Conservation (phyloP, 2,888 invertebrate genomes). For the Drosophila prolongata region DNA sequence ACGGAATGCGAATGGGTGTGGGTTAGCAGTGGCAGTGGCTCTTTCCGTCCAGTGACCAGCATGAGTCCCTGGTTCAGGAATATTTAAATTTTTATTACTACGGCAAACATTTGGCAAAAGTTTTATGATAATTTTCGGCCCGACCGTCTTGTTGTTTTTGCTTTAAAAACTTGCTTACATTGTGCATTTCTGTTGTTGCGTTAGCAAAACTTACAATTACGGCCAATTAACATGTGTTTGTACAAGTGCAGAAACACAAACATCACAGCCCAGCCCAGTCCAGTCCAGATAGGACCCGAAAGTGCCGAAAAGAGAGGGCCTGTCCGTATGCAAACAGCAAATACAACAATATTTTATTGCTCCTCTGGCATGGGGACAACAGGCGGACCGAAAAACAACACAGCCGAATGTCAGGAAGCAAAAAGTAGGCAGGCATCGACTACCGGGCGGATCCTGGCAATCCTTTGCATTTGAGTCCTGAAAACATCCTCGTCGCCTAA, state of each 20-base stretch:
- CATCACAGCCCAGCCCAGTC: constrained; percentile 41
- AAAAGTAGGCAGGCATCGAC: constrained; percentile 48
- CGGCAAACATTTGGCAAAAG: constrained; percentile 68
- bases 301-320: constrained; percentile 2
- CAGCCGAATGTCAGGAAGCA: constrained; percentile 15
- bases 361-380: constrained; percentile 54
- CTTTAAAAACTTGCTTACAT: constrained; percentile 55
- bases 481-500: constrained; percentile 60
- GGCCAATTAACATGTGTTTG: constrained; percentile 81
- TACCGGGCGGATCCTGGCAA: constrained; percentile 50
- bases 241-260: constrained; percentile 76
- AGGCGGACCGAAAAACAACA: constrained; percentile 12
- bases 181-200: constrained; percentile 59
- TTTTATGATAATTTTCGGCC: constrained; percentile 62
- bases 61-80: constrained; percentile 4
- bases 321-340: constrained; percentile 56
- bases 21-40: not conserved
- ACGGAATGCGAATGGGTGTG: constrained; percentile 3
- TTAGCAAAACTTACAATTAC: constrained; percentile 73
- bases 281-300: constrained; percentile 5
- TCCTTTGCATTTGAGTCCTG: constrained; percentile 67
- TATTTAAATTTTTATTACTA: constrained; percentile 74
- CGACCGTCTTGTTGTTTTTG: constrained; percentile 47
- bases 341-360: constrained; percentile 73
- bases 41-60: constrained; percentile 11